phyloP scores from a whole-genome alignment of 2,888 invertebrate species.

The Cantharis flavilabris region DNA sequence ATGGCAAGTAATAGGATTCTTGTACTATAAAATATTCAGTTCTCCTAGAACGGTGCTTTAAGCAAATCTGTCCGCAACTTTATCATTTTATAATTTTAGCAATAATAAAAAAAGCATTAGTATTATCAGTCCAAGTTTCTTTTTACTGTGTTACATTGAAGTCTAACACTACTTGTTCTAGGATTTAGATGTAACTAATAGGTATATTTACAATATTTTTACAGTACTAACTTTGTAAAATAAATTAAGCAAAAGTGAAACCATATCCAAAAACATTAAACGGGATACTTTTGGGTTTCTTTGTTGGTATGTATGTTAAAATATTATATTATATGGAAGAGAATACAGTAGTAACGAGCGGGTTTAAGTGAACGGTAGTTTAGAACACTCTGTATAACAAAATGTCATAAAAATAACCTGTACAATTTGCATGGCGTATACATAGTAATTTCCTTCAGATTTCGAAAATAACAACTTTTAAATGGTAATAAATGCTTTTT shows the following conservation, averaged over 20 bases:
- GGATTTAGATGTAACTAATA: slow-evolving; percentile 32
- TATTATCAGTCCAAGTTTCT: slow-evolving; percentile 48
- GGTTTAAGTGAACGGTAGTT: not conserved
- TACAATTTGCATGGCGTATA: slow-evolving; percentile 29
- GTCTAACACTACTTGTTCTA: slow-evolving; percentile 35
- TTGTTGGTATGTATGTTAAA: not conserved
- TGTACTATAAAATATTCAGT: slow-evolving; percentile 44
- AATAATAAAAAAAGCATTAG: slow-evolving; percentile 42
- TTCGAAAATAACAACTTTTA: slow-evolving; percentile 24
- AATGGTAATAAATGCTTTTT: not conserved
- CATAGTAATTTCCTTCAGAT: slow-evolving; percentile 33
- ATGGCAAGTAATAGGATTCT: slow-evolving; percentile 51
- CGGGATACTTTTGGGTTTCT: not conserved
- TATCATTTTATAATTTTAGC: slow-evolving; percentile 19
- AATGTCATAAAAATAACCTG: slow-evolving; percentile 20
- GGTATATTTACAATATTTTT: slow-evolving; percentile 39
- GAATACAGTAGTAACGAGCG: not conserved
- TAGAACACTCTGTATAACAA: slow-evolving; percentile 11
- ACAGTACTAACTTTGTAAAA: slow-evolving; percentile 34
- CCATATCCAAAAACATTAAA: slow-evolving; percentile 17
- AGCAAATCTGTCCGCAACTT: slow-evolving; percentile 15
- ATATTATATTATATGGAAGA: not conserved
- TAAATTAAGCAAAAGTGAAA: slow-evolving; percentile 18
- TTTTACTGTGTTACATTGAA: slow-evolving; percentile 44
- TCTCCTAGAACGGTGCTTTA: slow-evolving; percentile 25